These are phyloP conservation scores for Epinephelus lanceolatus DNA, from an alignment of 2,113 vertebrate genomes.

Conservation along the genomic window DNA sequence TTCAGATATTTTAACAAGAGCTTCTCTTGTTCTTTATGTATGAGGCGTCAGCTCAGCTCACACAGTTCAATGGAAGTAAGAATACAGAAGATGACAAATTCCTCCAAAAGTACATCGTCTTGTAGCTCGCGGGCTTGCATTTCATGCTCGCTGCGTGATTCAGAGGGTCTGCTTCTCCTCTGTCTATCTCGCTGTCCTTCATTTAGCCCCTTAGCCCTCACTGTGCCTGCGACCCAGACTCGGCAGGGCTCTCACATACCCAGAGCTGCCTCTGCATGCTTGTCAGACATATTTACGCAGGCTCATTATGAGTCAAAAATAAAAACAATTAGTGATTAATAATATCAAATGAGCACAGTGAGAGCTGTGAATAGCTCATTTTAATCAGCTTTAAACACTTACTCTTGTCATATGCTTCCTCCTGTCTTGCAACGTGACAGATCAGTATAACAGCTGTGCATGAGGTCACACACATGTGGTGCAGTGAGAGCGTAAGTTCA, in stretches of 20 bases:
- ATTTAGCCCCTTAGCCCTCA: slow-evolving; percentile 13
- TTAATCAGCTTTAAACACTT: slow-evolving; percentile 4
- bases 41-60: slow-evolving; percentile 40
- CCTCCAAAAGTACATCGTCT: slow-evolving; percentile 32
- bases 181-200: slow-evolving; percentile 44
- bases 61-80: slow-evolving; percentile 13
- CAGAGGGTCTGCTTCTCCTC: slow-evolving; percentile 35
- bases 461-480: neutral
- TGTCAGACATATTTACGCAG: slow-evolving; percentile 18
- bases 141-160: slow-evolving; percentile 54
- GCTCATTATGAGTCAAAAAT: slow-evolving; percentile 24
- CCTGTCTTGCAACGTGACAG: slow-evolving; percentile 4
- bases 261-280: slow-evolving; percentile 8
- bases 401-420: neutral
- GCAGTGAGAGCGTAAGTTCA: neutral
- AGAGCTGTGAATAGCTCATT: neutral
- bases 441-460: slow-evolving; percentile 24
- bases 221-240: slow-evolving; percentile 12
- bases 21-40: slow-evolving; percentile 29
- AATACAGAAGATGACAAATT: slow-evolving; percentile 52
- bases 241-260: slow-evolving; percentile 15
- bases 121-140: slow-evolving; percentile 44
- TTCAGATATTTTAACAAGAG: slow-evolving; percentile 20
- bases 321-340: neutral
- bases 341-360: neutral